Base-by-base conservation (phyloP, 2,797 vertebrate genomes). In the Hippoglossus hippoglossus region DNA sequence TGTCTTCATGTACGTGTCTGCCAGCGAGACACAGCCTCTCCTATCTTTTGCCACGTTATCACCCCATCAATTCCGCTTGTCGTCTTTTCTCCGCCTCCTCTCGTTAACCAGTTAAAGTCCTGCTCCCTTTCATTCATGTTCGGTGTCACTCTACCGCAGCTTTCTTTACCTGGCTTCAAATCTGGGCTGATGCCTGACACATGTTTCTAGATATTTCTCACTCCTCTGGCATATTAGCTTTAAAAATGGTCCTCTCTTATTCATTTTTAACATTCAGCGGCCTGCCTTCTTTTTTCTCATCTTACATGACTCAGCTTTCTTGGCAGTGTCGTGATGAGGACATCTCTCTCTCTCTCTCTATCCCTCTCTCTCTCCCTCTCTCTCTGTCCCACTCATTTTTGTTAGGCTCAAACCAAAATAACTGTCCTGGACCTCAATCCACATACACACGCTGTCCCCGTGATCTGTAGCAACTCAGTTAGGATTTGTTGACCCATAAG, bases 231-330 rank as follows among this genome's bases (percentile, higher is more conserved):
- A 71, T 71, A 57, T 84, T 63, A 76, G 25, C 5, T 75, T 65
- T 21, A 63, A 67, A 78, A 68, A 55, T 56, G 12, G 9, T 39
- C 54, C 41, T 2, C 1, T 70, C 51, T 44, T 51, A 71, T 82
- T 63, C 25, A 66, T 87, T 71, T 87, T 83, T 83, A 53, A 80
- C 68, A 75, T 62, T 71, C 58, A 52, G 39, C 12, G 39, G 59
- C 47, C 69, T 64, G 51, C 62, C 34, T 75, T 79, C 74, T 76
- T 74, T 71, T 63, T 70, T 22, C 31, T 75, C 26, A 6, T 70
- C 86, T 89, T 84, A 84, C 80, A 82, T 94, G 93, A 94, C 92
- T 93, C 94, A 94, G 93, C 93, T 81, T 89, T 91, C 83, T 89
- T 84, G 58, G 75, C 72, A 53, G 76, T 62, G 75, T 88, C 85